Evolutionary conservation across 2,797 vertebrate species (phyloP), one percentile per base, ranked within the genome.

Genomic region (Spizella passerina): DNA sequence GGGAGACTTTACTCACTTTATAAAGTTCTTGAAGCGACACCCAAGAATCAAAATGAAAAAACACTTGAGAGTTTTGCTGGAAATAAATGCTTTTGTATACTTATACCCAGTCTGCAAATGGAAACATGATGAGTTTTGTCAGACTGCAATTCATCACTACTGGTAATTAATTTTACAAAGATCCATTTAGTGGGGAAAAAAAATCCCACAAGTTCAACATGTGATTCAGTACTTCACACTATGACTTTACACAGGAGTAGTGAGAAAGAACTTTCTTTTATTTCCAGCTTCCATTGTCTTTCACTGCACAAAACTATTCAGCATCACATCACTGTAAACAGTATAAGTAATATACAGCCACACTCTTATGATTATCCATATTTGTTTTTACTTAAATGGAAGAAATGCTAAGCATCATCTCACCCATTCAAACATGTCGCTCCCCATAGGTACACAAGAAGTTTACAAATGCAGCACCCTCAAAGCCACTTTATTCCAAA

Each of bases 301-400:
- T 72, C 24, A 50, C 30, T 38, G 34, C 71, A 73, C 14, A 59
- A 50, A 87, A 66, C 14, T 1, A 55, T 76, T 26, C 1, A 1
- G 30, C 32, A 83, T 56, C 29, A 8, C 30, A 26, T 32, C 29
- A 39, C 27, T 47, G 39, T 13, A 17, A 91, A 32, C 12, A 36
- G 4, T 8, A 0, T 14, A 70, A 2, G 23, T 17, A 32, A 79
- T 1, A 2, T 59, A 27, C 38, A 76, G 57, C 17, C 41, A 75
- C 49, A 61, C 56, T 23, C 18, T 73, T 12, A 21, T 10, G 6
- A 66, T 12, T 77, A 8, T 76, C 46, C 4, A 0, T 8, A 39
- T 60, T 41, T n/a, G 32, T 60, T 52, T 90, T 61, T 14, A 80
- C 12, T 70, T 55, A 30, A 77, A 39, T 2, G 72, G 71, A 82